Percentiles rank a stretch among this genome's conserved stretches.
phyloP scores from a whole-genome alignment of 2,113 vertebrate species.

The Malurus elegans region DNA sequence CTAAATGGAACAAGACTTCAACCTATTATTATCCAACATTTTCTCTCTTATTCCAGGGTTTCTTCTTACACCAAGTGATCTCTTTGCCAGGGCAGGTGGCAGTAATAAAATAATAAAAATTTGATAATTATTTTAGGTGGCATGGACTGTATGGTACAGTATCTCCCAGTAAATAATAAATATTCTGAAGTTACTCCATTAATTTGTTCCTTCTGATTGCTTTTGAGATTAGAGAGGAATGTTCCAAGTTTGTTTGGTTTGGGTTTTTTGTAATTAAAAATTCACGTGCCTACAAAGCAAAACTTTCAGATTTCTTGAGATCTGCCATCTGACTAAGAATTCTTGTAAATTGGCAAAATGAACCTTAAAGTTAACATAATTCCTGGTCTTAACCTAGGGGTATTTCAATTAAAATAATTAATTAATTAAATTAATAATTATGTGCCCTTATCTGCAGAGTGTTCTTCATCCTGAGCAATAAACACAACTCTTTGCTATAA shows the following conservation, averaged over 20 bases:
- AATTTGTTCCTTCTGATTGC: background rate
- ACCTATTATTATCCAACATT: background rate
- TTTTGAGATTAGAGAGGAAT: conserved; percentile 20
- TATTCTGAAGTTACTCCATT: conserved; percentile 27
- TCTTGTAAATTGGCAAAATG: background rate
- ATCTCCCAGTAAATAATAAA: conserved; percentile 43
- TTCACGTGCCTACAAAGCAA: background rate
- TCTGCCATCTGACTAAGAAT: background rate
- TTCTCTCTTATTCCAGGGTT: background rate
- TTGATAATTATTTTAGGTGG: conserved; percentile 6
- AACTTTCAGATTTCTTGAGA: background rate
- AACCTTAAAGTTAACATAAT: background rate
- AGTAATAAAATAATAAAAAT: background rate
- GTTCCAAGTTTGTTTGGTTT: background rate
- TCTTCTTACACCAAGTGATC: background rate
- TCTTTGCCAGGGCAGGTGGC: background rate
- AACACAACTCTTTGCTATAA: background rate
- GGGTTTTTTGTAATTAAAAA: background rate
- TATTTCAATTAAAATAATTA: background rate
- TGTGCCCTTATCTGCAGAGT: background rate
- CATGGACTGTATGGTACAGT: conserved; percentile 29
- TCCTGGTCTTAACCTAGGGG: background rate
- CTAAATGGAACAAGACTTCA: background rate
- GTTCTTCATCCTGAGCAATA: background rate
- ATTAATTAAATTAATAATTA: background rate